Base-by-base conservation (phyloP, 2,797 vertebrate genomes). In the Sebastes hubbsi region DNA sequence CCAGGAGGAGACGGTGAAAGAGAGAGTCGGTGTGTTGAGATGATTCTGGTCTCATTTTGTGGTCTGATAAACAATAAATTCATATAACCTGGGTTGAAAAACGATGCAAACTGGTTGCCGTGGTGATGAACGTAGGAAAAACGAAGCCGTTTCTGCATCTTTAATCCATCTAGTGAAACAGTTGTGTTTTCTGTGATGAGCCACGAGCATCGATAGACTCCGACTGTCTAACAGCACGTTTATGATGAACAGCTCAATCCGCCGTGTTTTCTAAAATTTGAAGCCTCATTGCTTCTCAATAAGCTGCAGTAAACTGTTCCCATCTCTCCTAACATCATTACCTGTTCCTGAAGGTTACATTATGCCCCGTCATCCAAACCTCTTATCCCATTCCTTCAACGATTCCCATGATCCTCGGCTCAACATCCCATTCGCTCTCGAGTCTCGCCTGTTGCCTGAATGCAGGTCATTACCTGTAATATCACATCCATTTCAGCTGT, bases 381-480 rank as follows among this genome's bases (percentile, higher is more conserved):
- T 71, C 81, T 72, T 25, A 58, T 82, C 83, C 34, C 65, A 77
- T 77, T 76, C 60, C 61, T 52, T 13, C 67, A 36, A 10, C 32
- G 52, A 58, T 70, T 72, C 79, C 75, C 67, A 18, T 79, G 61
- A 75, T 86, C 67, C 74, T 29, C 52, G 4, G 36, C 75, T 77
- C 69, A 5, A 5, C 59, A 52, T 68, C 63, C 4, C 13, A 14
- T 16, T 20, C 5, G 1, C 60, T 73, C 18, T 18, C 2, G 18
- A 49, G 46, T 49, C 46, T 36, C 14, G 16, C 9, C 25, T 69
- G 2, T 12, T 29, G 36, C 4, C 74, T 77, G 49, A 72, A 16
- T 61, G 78, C 72, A 55, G 77, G 84, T 77, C 80, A 80, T 87
- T 80, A 68, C 58, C 60, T 71, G 38, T 68, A 59, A 78, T 72